Conservation (phyloP, 2,113 vertebrate genomes). For the Boulengerochromis microlepis region DNA sequence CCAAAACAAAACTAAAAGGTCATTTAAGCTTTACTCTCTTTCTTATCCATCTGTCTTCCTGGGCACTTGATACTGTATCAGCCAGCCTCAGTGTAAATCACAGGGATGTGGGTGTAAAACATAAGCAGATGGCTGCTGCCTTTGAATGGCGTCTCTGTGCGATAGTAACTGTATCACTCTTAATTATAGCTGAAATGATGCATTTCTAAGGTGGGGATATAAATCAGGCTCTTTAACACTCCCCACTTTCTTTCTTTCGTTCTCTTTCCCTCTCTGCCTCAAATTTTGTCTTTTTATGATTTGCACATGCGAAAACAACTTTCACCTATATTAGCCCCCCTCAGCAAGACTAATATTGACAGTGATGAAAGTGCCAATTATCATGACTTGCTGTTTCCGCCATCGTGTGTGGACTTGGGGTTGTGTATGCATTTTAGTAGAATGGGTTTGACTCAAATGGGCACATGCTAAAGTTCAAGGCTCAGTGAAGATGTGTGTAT, state of each 20-base stretch:
- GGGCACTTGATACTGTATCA: conserved; percentile 37
- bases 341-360: conserved; percentile 63
- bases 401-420: neutral
- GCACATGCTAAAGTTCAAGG: conserved; percentile 7
- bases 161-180: conserved; percentile 70
- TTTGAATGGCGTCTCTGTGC: conserved; percentile 70
- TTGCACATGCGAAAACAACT: conserved; percentile 67
- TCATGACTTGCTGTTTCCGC: conserved; percentile 36
- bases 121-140: conserved; percentile 63
- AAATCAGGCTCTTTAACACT: conserved; percentile 56
- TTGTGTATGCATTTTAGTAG: neutral
- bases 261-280: neutral
- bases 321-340: conserved; percentile 37
- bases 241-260: neutral
- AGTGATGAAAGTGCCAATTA: conserved; percentile 67
- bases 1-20: neutral
- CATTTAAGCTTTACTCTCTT: conserved; percentile 1
- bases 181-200: conserved; percentile 69
- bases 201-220: conserved; percentile 54
- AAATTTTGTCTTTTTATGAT: conserved; percentile 47
- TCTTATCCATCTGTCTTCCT: conserved; percentile 28
- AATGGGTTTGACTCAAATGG: neutral
- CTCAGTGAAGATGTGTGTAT: neutral
- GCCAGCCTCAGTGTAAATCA: conserved; percentile 43
- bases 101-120: conserved; percentile 50